Conservation (phyloP, 2,113 vertebrate species). For the Nesogale talazaci region DNA sequence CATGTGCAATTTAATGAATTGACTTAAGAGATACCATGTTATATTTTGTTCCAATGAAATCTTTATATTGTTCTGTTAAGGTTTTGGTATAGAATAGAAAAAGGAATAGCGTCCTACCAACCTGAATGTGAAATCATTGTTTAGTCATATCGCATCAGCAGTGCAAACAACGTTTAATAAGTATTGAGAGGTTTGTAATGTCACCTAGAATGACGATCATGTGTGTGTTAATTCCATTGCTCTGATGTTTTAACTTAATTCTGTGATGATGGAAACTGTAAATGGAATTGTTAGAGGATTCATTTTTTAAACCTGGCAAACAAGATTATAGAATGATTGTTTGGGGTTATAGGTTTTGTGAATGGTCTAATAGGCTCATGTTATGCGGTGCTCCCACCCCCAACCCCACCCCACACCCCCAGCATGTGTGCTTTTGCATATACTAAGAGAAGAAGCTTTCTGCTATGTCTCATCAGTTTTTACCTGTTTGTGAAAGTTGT, state of each 20-base stretch:
- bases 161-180: not conserved
- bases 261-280: constrained; percentile 71
- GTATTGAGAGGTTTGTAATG: constrained; percentile 61
- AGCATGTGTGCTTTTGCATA: constrained; percentile 88
- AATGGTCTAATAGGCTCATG: constrained; percentile 79
- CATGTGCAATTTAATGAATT: constrained; percentile 29
- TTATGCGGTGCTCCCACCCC: constrained; percentile 72
- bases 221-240: constrained; percentile 48
- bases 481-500: constrained; percentile 82
- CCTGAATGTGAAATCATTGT: constrained; percentile 63
- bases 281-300: constrained; percentile 69
- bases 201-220: constrained; percentile 63
- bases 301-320: constrained; percentile 80
- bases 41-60: constrained; percentile 58
- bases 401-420: constrained; percentile 73
- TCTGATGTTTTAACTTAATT: constrained; percentile 68
- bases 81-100: constrained; percentile 53
- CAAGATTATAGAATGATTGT: constrained; percentile 74
- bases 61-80: constrained; percentile 44
- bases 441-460: constrained; percentile 84
- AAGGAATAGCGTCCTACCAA: not conserved
- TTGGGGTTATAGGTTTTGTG: constrained; percentile 70
- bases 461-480: constrained; percentile 82
- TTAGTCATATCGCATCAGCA: constrained; percentile 62
- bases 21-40: constrained; percentile 50